These are phyloP conservation scores for Patiria miniata DNA, from an alignment of 35 echinoderm and acorn worm species.

Conservation along the genomic window DNA sequence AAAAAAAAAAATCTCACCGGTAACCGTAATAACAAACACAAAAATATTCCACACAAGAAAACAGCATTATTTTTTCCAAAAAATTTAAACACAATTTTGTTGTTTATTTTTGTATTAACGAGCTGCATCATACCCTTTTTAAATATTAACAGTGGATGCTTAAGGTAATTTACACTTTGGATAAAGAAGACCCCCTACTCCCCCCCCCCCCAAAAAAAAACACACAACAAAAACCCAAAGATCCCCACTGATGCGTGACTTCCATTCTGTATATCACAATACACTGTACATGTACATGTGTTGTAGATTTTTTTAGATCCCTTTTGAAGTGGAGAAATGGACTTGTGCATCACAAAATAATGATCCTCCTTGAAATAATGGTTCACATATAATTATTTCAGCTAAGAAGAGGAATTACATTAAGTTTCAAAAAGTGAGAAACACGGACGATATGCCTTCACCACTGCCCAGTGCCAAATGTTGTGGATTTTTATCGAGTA, in stretches of 20 bases:
- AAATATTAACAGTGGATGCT: slow-evolving; percentile 23
- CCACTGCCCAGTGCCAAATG: no score
- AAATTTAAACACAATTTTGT: slow-evolving; percentile 27
- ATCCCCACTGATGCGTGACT: neutral
- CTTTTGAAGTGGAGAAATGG: neutral
- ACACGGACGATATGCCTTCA: no score
- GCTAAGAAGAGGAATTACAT: no score
- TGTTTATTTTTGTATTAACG: slow-evolving; percentile 11
- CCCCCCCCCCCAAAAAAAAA: neutral
- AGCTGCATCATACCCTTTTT: slow-evolving; percentile 21
- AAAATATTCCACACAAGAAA: no score
- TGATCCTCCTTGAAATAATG: no score
- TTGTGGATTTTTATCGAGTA: no score
- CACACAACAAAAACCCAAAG: neutral
- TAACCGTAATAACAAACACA: no score
- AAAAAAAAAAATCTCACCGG: no score
- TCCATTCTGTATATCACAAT: neutral
- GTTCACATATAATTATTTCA: neutral
- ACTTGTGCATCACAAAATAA: no score
- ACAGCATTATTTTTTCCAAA: neutral
- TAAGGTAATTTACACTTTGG: neutral
- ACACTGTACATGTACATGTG: neutral
- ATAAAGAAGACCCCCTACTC: neutral
- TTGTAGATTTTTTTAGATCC: neutral
- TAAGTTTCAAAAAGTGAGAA: no score